Percentiles rank a stretch among this genome's conserved stretches.
phyloP scores from a whole-genome alignment of 1,140 invertebrate genomes.

The Tribolium madens region DNA sequence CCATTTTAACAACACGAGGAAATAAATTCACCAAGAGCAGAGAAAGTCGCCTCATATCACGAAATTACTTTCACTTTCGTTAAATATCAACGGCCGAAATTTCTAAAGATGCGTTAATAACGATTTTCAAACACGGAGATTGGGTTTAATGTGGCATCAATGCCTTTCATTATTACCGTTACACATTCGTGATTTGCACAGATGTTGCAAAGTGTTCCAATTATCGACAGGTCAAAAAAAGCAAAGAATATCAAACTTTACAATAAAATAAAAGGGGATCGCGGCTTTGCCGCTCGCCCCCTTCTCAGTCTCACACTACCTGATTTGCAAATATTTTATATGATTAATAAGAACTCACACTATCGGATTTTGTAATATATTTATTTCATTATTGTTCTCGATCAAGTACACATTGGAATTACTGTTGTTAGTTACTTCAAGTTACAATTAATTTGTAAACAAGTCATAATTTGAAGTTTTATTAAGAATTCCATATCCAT shows the following conservation, averaged over 20 bases:
- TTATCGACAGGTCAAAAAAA: constrained; percentile 12
- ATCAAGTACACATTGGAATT: no score
- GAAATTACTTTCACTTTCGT: constrained; percentile 30
- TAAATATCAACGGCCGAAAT: constrained; percentile 24
- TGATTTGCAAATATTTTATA: no score
- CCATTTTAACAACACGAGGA: constrained; percentile 4
- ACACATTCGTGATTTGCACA: constrained; percentile 31
- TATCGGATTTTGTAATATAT: no score
- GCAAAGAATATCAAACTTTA: not conserved
- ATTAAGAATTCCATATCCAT: no score
- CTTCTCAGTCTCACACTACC: no score
- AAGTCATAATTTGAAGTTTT: no score
- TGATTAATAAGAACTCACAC: no score
- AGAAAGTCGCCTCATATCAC: constrained; percentile 4
- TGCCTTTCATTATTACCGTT: constrained; percentile 45
- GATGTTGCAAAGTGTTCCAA: constrained; percentile 20
- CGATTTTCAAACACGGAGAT: constrained; percentile 7
- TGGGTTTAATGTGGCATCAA: constrained; percentile 11
- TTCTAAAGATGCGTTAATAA: constrained; percentile 9
- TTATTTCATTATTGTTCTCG: no score
- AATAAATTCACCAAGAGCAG: constrained; percentile 11
- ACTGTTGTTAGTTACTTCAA: no score
- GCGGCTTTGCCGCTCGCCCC: no score
- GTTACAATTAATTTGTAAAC: no score
- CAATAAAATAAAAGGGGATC: no score